Percentiles rank a stretch among this genome's conserved stretches.
These are phyloP conservation scores for Hemicrepidius hirtus DNA, from an alignment of 2,888 invertebrate genomes.

Conservation along the genomic window DNA sequence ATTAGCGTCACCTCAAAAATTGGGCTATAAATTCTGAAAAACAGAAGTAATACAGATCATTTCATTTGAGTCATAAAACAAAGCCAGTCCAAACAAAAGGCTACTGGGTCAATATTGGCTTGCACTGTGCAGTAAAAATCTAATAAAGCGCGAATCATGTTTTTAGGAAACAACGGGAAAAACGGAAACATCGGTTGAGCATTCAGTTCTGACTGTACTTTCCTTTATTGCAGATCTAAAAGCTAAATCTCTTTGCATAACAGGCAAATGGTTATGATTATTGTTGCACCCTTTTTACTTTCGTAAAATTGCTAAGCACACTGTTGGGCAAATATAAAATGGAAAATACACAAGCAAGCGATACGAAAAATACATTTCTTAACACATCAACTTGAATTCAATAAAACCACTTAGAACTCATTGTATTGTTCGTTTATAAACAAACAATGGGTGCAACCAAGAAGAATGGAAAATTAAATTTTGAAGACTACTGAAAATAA, in stretches of 20 bases:
- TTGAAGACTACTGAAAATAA: too few relatives aligned
- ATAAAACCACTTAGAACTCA: too few relatives aligned
- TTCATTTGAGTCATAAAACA: conserved; percentile 20
- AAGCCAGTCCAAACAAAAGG: conserved; percentile 3
- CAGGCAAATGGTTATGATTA: conserved; percentile 5
- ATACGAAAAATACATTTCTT: background rate
- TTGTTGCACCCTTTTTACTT: background rate
- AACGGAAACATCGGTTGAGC: conserved; percentile 15
- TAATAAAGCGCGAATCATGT: conserved; percentile 25
- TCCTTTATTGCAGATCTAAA: conserved; percentile 15
- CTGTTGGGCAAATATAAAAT: too few relatives aligned
- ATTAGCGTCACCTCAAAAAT: conserved; percentile 13
- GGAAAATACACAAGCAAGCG: too few relatives aligned
- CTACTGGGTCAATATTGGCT: conserved; percentile 11
- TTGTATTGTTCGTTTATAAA: too few relatives aligned
- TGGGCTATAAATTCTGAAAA: conserved; percentile 5
- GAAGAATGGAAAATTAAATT: too few relatives aligned
- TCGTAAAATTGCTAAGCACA: too few relatives aligned
- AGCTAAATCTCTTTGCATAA: conserved; percentile 14
- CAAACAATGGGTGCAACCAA: too few relatives aligned
- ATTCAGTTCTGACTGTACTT: conserved; percentile 14
- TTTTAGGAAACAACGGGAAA: conserved; percentile 18
- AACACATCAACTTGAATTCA: background rate
- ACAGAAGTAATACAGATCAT: conserved; percentile 7
- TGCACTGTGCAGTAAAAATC: conserved; percentile 24